These are phyloP conservation scores for Peromyscus maniculatus DNA, from an alignment of 2,113 vertebrate genomes.

Conservation along the genomic window DNA sequence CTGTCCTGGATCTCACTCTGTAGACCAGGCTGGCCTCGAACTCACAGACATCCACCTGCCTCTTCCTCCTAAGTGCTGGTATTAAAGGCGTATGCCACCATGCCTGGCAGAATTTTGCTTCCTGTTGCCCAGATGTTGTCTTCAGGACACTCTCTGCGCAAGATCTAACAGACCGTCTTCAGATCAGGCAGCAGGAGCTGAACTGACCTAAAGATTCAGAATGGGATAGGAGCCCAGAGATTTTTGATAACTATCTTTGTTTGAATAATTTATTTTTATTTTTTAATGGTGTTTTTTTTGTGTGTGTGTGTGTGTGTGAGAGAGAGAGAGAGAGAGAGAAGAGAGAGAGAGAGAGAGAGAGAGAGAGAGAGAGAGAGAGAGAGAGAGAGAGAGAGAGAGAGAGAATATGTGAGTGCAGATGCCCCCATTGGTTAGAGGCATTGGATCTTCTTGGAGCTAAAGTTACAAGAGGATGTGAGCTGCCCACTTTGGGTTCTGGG, in stretches of 20 bases:
- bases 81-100: not conserved
- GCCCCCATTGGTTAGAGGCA: not conserved
- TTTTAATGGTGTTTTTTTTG: too few species aligned
- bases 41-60: not conserved
- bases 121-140: not conserved
- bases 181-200: conserved; percentile 25
- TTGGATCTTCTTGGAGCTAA: not conserved
- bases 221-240: not conserved
- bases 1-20: not conserved
- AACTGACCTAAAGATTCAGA: conserved; percentile 18
- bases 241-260: not conserved
- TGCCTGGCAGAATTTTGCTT: not conserved
- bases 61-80: not conserved
- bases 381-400: too few species aligned
- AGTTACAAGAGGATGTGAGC: not conserved
- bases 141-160: not conserved
- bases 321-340: too few species aligned
- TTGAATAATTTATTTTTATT: not conserved
- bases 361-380: too few species aligned
- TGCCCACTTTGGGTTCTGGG: not conserved
- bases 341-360: too few species aligned
- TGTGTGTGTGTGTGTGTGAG: not conserved
- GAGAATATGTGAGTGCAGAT: too few species aligned
- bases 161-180: conserved; percentile 34
- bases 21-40: not conserved